These are phyloP conservation scores for Cheirogaleus medius DNA, from an alignment of 2,113 vertebrate genomes.

Conservation along the genomic window DNA sequence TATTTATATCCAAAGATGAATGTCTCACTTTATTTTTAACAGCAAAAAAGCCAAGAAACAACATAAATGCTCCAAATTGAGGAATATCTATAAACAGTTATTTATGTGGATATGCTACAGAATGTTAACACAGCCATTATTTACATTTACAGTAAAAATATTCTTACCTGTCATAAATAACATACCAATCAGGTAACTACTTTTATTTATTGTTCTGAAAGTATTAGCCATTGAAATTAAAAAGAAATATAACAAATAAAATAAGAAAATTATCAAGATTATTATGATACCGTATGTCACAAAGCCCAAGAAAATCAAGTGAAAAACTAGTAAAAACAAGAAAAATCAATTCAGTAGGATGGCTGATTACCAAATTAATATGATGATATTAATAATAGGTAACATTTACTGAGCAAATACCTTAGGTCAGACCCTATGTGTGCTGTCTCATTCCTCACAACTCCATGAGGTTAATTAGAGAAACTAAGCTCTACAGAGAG, in stretches of 20 bases:
- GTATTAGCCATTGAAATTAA: not conserved
- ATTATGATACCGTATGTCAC: not conserved
- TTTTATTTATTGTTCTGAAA: not conserved
- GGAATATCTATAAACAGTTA: not conserved
- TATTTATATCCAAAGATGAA: not conserved
- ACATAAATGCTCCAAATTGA: not conserved
- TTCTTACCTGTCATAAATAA: not conserved
- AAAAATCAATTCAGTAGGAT: not conserved
- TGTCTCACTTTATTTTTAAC: not conserved
- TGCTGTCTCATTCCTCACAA: not conserved
- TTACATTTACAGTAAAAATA: not conserved
- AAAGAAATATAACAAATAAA: not conserved
- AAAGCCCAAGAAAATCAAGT: not conserved
- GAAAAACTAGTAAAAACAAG: not conserved
- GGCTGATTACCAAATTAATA: not conserved
- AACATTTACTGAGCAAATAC: not conserved
- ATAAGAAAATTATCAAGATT: not conserved
- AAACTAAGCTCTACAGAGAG: not conserved
- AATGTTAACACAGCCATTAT: not conserved
- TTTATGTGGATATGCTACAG: not conserved
- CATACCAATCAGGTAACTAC: not conserved
- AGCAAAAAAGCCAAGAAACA: not conserved
- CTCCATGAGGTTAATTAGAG: not conserved
- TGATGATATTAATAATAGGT: not conserved
- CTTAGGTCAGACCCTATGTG: not conserved